Evolutionary conservation across 2,113 vertebrate species (phyloP).

Genomic region (Megaceryle torquata): DNA sequence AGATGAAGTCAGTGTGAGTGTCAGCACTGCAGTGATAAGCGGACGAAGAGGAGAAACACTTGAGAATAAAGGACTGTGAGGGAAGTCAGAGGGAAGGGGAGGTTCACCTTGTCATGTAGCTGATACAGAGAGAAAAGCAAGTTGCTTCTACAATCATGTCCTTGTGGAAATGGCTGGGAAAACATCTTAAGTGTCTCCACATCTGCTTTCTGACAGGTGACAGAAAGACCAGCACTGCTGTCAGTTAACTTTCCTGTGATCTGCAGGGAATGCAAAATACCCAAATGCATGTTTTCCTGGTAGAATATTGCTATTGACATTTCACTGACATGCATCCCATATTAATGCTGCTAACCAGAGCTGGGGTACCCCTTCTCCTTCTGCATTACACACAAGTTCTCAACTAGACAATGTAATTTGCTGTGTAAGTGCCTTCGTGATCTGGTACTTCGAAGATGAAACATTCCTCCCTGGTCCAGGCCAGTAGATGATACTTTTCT

Average conservation of each 20-base stretch:
- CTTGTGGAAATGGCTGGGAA: background rate
- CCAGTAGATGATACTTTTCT: background rate
- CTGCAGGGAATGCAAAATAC: background rate
- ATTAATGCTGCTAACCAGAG: background rate
- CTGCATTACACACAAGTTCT: background rate
- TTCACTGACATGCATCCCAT: background rate
- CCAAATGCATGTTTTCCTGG: background rate
- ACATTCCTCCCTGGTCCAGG: background rate
- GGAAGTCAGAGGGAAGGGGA: background rate
- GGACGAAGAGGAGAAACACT: background rate
- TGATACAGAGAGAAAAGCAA: background rate
- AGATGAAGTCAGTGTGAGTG: background rate
- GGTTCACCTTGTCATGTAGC: accelerated
- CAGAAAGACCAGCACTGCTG: background rate
- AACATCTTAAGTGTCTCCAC: background rate
- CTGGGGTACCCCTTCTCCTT: background rate
- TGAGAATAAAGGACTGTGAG: background rate
- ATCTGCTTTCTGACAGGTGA: background rate
- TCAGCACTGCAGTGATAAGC: accelerated
- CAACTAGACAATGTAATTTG: background rate
- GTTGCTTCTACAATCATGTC: background rate
- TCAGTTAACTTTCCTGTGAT: background rate
- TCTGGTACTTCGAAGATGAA: background rate
- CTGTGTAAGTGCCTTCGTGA: background rate
- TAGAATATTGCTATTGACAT: background rate